Conservation (phyloP, 2,797 vertebrate species). For the Argentina silus region DNA sequence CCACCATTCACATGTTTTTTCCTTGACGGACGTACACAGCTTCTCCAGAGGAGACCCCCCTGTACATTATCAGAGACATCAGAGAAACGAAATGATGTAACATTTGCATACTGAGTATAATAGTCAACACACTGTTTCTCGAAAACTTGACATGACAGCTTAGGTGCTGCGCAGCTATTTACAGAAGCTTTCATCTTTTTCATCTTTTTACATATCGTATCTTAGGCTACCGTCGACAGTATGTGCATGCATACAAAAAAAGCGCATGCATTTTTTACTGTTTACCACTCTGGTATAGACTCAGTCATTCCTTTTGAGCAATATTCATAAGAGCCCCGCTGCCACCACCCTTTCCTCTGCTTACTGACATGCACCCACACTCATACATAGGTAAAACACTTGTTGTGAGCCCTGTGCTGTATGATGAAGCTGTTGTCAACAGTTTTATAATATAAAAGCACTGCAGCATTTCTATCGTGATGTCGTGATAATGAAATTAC, state of each 20-base stretch:
- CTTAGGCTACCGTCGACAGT: conserved; percentile 6
- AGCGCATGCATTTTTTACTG: conserved; percentile 45
- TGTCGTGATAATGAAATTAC: no score
- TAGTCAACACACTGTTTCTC: no score
- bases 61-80: no score
- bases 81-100: no score
- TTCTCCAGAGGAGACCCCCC: neutral
- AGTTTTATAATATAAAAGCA: no score
- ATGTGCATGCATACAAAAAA: conserved; percentile 20
- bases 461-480: no score
- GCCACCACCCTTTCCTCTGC: no score
- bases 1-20: conserved; percentile 39
- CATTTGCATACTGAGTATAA: no score
- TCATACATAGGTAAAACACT: conserved; percentile 14
- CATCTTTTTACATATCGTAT: conserved; percentile 1
- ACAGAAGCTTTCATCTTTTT: conserved; percentile 26
- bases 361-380: no score
- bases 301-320: conserved; percentile 20
- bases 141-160: no score
- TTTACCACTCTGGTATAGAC: conserved; percentile 12
- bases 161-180: conserved; percentile 15
- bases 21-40: conserved; percentile 19
- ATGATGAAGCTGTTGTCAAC: conserved; percentile 1
- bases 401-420: neutral
- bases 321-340: conserved; percentile 27